These are phyloP conservation scores for Pleuronectes platessa DNA, from an alignment of 2,113 vertebrate genomes.

Conservation along the genomic window DNA sequence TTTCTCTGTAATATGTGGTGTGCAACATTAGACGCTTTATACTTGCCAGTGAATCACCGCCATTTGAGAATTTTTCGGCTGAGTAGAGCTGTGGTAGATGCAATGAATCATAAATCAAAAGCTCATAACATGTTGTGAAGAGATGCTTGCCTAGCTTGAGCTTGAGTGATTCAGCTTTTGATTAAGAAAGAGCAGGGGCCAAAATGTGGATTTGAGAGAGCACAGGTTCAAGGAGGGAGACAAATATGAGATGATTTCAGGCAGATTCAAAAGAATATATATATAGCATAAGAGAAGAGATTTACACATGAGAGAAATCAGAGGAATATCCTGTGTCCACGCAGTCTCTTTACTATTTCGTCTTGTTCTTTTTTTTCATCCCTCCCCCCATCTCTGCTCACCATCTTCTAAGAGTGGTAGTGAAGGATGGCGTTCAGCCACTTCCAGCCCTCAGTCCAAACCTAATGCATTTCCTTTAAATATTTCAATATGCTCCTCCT, in stretches of 20 bases:
- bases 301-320: too few relatives aligned
- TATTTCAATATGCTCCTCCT: slow-evolving; percentile 76
- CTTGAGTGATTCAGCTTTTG: slow-evolving; percentile 41
- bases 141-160: slow-evolving; percentile 11
- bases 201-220: slow-evolving; percentile 24
- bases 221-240: slow-evolving; percentile 20
- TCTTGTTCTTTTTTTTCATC: background rate
- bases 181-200: slow-evolving; percentile 22
- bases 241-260: slow-evolving; percentile 31
- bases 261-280: background rate
- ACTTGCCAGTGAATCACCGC: slow-evolving; percentile 40
- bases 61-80: slow-evolving; percentile 10
- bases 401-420: slow-evolving; percentile 45
- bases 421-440: slow-evolving; percentile 36
- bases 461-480: slow-evolving; percentile 82
- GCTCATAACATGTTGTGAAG: slow-evolving; percentile 37
- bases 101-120: slow-evolving; percentile 68
- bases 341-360: slow-evolving; percentile 6
- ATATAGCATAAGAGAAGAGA: background rate
- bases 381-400: slow-evolving; percentile 5
- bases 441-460: slow-evolving; percentile 53
- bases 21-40: slow-evolving; percentile 6
- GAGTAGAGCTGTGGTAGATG: slow-evolving; percentile 24
- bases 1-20: slow-evolving; percentile 13
- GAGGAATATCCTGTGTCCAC: too few relatives aligned